Evolutionary conservation across 2,888 invertebrate species (phyloP), one percentile per base, ranked within the genome.

Genomic region (Hemicrepidius hirtus): DNA sequence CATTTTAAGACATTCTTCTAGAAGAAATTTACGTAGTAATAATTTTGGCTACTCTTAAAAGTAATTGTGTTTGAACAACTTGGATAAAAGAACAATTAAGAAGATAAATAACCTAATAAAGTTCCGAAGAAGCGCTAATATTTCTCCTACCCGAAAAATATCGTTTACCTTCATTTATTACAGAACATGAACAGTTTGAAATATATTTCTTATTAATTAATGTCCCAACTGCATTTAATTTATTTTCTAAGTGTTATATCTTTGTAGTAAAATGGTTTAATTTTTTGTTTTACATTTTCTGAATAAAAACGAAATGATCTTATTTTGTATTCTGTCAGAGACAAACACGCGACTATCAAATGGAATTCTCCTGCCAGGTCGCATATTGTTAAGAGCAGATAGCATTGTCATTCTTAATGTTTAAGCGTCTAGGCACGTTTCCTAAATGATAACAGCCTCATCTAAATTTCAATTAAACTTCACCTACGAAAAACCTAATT

Each of bases 71-170:
- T 50, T 50, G 7, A 18, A 21, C 16, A 50, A 24, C 24, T 50
- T 24, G 13, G 13, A 20, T 21, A 53, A 53, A 53, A n/a, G 53
- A 13, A 32, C 53, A 53, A 53, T 53, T 53, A 53, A 53, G 53
- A 53, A 53, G 53, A 53, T 53, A 53, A 53, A 53, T 53, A 53
- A 32, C 53, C 53, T 53, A 53, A 53, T 53, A 53, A 53, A 53
- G 53, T 24, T 20, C 1, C 24, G 13, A 53, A 32, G 28, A 53
- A 16, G 28, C 28, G 24, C 53, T 53, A 53, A 53, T 53, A 53
- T 12, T 53, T 53, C 53, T 53, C 7, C 28, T 5, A n/a, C 53
- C 9, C 53, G 28, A 32, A 53, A 53, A 53, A 53, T 53, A 53
- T 53, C 53, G 53, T 53, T 53, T 53, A 32, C 28, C 4, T 53